A percentile compares a stretch with the other conserved stretches of the same genome.
These are phyloP conservation scores for Xenopus laevis DNA, from an alignment of 2,113 vertebrate species.

Conservation along the genomic window DNA sequence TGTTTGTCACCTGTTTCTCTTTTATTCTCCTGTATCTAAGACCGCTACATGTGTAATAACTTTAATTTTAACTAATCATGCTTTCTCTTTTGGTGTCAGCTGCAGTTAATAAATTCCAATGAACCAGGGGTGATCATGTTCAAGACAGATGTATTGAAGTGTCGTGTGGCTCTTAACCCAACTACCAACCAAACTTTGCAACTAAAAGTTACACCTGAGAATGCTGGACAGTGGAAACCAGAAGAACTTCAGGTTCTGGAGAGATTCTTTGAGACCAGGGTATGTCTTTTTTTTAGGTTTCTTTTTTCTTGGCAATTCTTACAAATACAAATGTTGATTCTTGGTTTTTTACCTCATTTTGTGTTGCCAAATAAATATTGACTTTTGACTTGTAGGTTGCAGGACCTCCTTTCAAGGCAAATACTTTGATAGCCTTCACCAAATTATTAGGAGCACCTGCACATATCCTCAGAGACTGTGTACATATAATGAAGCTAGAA, in stretches of 20 bases:
- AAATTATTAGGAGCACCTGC: constrained; percentile 93
- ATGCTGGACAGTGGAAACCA: constrained; percentile 90
- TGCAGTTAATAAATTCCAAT: constrained; percentile 93
- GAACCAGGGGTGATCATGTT: constrained; percentile 98
- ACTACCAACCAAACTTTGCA: constrained; percentile 97
- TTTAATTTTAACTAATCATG: too few species aligned
- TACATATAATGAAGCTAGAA: constrained; percentile 98
- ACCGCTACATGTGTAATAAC: too few species aligned
- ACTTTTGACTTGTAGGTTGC: constrained; percentile 76
- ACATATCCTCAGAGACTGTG: constrained; percentile 95
- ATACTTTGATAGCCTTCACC: constrained; percentile 97
- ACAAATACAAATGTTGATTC: too few species aligned
- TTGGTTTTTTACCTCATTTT: too few species aligned
- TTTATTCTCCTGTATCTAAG: too few species aligned
- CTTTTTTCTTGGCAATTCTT: too few species aligned
- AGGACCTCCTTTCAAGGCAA: constrained; percentile 97
- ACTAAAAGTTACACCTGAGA: constrained; percentile 96
- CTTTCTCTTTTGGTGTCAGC: constrained; percentile 58
- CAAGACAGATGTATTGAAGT: constrained; percentile 94
- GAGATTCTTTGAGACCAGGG: constrained; percentile 97
- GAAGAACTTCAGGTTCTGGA: constrained; percentile 96
- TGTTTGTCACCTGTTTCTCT: too few species aligned
- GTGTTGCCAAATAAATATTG: too few species aligned
- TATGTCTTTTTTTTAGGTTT: constrained; percentile 58
- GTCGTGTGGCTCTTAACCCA: constrained; percentile 93